Conservation (phyloP, 2,888 invertebrate genomes). For the Polyploca ridens region DNA sequence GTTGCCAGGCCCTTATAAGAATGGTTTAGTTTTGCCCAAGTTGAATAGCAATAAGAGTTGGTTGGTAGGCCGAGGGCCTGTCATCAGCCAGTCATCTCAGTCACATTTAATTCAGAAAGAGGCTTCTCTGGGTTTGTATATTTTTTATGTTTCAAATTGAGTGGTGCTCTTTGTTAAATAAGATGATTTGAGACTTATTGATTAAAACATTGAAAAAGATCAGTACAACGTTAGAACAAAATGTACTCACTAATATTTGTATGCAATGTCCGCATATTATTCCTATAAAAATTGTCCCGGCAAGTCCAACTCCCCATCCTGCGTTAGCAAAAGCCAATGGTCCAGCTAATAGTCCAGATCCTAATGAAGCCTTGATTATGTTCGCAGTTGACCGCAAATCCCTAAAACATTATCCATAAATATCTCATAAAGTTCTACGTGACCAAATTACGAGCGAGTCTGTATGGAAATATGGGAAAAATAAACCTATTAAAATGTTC, state of each 20-base stretch:
- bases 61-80: too few species aligned
- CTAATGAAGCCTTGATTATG: conserved; percentile 82
- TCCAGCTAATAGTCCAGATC: conserved; percentile 90
- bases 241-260: conserved; percentile 69
- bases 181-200: too few species aligned
- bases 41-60: too few species aligned
- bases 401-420: conserved; percentile 51
- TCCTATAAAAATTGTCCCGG: conserved; percentile 78
- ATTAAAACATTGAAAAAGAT: not conserved
- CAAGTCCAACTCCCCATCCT: conserved; percentile 87
- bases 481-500: too few species aligned
- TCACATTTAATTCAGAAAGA: too few species aligned
- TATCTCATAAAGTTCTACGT: too few species aligned
- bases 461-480: not conserved
- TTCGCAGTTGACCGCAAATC: conserved; percentile 74
- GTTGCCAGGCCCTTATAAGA: too few species aligned
- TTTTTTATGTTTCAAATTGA: too few species aligned
- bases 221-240: too few species aligned
- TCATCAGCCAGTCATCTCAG: too few species aligned
- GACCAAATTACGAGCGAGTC: not conserved
- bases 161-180: not conserved
- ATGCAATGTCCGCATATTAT: conserved; percentile 77
- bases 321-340: conserved; percentile 88
- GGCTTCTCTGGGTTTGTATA: too few species aligned
- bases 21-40: too few species aligned